Evolutionary conservation across 1,140 invertebrate genomes (phyloP), one percentile per base, ranked within the genome.

Genomic region (Hermatobates lingyangjiaoensis): DNA sequence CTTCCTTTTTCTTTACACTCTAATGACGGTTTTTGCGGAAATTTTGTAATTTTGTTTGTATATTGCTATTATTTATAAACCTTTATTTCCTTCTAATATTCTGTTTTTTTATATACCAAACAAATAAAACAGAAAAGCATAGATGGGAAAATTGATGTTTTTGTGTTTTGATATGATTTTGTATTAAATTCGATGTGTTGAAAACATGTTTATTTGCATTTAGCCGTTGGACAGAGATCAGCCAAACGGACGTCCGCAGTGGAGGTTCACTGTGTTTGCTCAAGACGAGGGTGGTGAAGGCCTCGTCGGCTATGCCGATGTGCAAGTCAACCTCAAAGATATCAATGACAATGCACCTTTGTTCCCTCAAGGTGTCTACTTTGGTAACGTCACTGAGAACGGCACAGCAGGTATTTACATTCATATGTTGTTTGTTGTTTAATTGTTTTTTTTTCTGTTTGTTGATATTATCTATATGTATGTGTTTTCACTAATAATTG

Each of bases 321-420:
- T 98, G 2, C 87, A 95, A 72, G 90, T 97, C 50, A 93, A 92
- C 66, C 76, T 97, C 2, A 89, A 91, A 64, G 94, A 98, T 64
- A 93, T 97, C 61, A 98, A 98, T 68, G 95, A 98, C 69, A 98
- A 98, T 68, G 81, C 87, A 14, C 95, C 95, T 2, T 80, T 90
- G 55, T 98, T 99, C 71, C 88, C 88, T 1, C 83, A 87, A 68
- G 86, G 85, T 28, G 81, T 93, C 14, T 93, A 93, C 64, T 87
- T 86, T 63, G 89, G 90, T 44, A 93, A 94, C 66, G 89, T 94
- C 0, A 94, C 89, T 0, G 90, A 94, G 70, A 93, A 93, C 65
- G 90, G 89, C 48, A 93, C 89, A 14, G 85, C 87, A 58, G 87
- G 87, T 74, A 56, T 45, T 48, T 59, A 20, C 10, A 46, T 42